Evolutionary conservation across 2,888 invertebrate genomes (phyloP).

Genomic region (Proisotoma minuta): DNA sequence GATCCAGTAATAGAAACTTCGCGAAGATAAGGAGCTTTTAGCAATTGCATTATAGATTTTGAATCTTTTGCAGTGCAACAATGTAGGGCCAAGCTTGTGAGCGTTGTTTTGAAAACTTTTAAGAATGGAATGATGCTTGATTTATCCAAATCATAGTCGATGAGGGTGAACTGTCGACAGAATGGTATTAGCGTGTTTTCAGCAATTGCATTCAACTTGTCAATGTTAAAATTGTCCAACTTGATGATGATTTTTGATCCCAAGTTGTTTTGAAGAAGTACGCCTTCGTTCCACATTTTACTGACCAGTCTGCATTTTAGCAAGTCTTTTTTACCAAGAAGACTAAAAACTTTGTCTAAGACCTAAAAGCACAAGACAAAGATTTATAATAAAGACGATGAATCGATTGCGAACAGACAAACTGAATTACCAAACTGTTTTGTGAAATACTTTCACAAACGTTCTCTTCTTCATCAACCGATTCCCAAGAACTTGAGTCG

Average conservation of each 20-base stretch:
- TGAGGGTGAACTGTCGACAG: slow-evolving; percentile 27
- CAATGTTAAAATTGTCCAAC: slow-evolving; percentile 21
- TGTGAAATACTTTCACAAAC: slow-evolving; percentile 17
- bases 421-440: slow-evolving; percentile 23
- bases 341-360: slow-evolving; percentile 32
- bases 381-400: background rate
- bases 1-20: slow-evolving; percentile 26
- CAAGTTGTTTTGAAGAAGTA: slow-evolving; percentile 18
- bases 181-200: slow-evolving; percentile 13
- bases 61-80: slow-evolving; percentile 21
- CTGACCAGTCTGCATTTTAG: slow-evolving; percentile 23
- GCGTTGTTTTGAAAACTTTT: slow-evolving; percentile 15
- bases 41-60: slow-evolving; percentile 19
- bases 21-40: slow-evolving; percentile 22
- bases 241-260: slow-evolving; percentile 22
- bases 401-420: background rate
- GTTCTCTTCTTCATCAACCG: slow-evolving; percentile 2
- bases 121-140: slow-evolving; percentile 21
- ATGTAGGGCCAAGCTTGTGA: slow-evolving; percentile 19
- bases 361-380: slow-evolving; percentile 20
- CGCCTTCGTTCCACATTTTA: slow-evolving; percentile 28
- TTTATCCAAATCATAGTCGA: slow-evolving; percentile 18
- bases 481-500: slow-evolving; percentile 10
- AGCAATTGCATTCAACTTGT: slow-evolving; percentile 14
- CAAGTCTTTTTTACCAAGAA: slow-evolving; percentile 16